Evolutionary conservation across 2,113 vertebrate genomes (phyloP).

Genomic region (Zosterops hypoxanthus): DNA sequence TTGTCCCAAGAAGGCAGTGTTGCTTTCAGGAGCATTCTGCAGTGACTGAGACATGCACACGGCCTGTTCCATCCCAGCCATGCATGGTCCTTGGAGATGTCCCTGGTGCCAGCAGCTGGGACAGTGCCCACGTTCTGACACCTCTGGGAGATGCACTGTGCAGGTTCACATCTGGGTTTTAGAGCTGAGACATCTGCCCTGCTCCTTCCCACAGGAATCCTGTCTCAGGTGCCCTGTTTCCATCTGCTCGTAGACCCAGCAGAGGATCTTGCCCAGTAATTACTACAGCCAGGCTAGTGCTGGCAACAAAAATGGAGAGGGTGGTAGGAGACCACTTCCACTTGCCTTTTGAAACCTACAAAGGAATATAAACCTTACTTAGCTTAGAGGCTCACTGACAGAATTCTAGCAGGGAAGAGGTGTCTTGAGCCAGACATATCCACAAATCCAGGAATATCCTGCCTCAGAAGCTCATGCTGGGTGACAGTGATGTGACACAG

Average conservation of each 20-base stretch:
- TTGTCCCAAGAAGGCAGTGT: not conserved
- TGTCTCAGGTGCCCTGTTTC: not conserved
- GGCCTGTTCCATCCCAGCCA: rapidly evolving
- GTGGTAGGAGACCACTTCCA: not conserved
- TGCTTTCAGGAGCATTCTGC: not conserved
- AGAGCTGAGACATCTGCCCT: not conserved
- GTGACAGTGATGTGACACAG: not conserved
- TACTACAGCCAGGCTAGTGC: not conserved
- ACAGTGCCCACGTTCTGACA: not conserved
- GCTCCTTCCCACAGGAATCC: not conserved
- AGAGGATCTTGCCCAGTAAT: not conserved
- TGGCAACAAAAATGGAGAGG: not conserved
- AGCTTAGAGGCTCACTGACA: not conserved
- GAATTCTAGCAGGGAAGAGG: not conserved
- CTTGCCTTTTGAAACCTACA: not conserved
- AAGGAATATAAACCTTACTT: not conserved
- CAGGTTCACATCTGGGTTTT: not conserved
- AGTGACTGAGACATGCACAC: not conserved
- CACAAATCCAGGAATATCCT: not conserved
- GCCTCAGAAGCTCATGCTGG: not conserved
- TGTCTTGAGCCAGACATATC: not conserved
- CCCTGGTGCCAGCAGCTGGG: not conserved
- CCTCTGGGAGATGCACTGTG: not conserved
- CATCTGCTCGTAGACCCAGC: not conserved
- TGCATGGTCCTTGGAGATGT: not conserved